Evolutionary conservation across 2,113 vertebrate genomes (phyloP), one percentile per base, ranked within the genome.

Genomic region (Bufo gargarizans): DNA sequence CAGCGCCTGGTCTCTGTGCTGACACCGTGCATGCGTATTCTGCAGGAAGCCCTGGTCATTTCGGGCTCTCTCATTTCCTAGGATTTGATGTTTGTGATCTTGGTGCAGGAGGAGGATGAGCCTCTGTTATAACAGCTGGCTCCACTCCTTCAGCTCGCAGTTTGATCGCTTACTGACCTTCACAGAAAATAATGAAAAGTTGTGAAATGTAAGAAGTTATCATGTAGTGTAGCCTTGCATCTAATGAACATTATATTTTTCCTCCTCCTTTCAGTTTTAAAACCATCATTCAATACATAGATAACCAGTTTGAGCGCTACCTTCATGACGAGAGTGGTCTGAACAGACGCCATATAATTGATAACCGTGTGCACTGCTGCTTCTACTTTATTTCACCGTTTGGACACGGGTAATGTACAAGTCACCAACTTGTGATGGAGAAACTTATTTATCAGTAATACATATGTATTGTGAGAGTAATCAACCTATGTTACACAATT

Each of bases 321-420:
- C 95, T 97, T 0, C 97, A 96, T 0, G 97, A 98, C 19, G 96
- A 98, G 92, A 96, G 96, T 0, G 96, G 97, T 0, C 92, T 96
- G 65, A 97, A 97, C 94, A 93, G 97, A 77, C 95, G 97, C 86
- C 97, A 97, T 92, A 97, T 96, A 22, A 95, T 97, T 89, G 97
- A 97, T 93, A 97, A 97, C 93, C 91, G 97, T 84, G 97, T 97
- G 33, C 96, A 97, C 84, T 96, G 97, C 93, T 97, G 96, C 91
- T 98, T 98, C 92, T 98, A 98, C 91, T 98, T 98, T 93, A 97
- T 98, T 90, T 98, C 97, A 59, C 97, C 97, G 11, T 97, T 96
- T 90, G 96, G 96, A 86, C 96, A 97, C 0, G 96, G 96, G 96
- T 97, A 95, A 94, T 59, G 56, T 81, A 81, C 16, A 55, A 1